Base-by-base conservation (phyloP, 1,140 invertebrate species). In the Ruditapes philippinarum region DNA sequence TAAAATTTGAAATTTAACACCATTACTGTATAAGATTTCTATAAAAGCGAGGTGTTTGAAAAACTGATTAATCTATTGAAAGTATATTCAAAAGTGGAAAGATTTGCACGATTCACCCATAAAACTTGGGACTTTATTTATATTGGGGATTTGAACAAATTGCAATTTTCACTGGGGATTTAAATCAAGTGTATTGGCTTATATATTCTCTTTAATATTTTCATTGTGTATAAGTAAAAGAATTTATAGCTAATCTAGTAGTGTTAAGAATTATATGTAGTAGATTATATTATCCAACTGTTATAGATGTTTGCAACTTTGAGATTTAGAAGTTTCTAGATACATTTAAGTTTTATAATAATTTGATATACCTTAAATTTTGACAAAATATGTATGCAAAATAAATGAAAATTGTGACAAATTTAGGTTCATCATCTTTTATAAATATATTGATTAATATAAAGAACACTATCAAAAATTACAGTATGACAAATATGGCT, bases 261-360 rank as follows among this genome's bases (percentile, higher is more conserved):
- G 38, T 70, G 7, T 70, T 28, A 7, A 0, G 14, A 36, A 36
- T 70, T n/a, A n/a, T n/a, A n/a, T n/a, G n/a, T n/a, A n/a, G n/a
- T n/a, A n/a, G n/a, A n/a, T n/a, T n/a, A n/a, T n/a, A n/a, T n/a
- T n/a, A n/a, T n/a, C n/a, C n/a, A n/a, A n/a, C n/a, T n/a, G n/a
- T n/a, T n/a, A n/a, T n/a, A 70, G 33, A 70, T 70, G 19, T 38
- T 38, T 70, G 36, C 65, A 70, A 70, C 65, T 70, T 40, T 70
- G 33, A 31, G 5, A 28, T 65, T 65, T 31, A 31, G n/a, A n/a
- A n/a, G n/a, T n/a, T n/a, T n/a, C n/a, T n/a, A n/a, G n/a, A n/a
- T n/a, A n/a, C n/a, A n/a, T n/a, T n/a, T n/a, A n/a, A n/a, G n/a
- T n/a, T n/a, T n/a, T n/a, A n/a, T n/a, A n/a, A n/a, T n/a, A n/a